Conservation (phyloP, 1,140 invertebrate genomes). For the Drosophila pruinosa region DNA sequence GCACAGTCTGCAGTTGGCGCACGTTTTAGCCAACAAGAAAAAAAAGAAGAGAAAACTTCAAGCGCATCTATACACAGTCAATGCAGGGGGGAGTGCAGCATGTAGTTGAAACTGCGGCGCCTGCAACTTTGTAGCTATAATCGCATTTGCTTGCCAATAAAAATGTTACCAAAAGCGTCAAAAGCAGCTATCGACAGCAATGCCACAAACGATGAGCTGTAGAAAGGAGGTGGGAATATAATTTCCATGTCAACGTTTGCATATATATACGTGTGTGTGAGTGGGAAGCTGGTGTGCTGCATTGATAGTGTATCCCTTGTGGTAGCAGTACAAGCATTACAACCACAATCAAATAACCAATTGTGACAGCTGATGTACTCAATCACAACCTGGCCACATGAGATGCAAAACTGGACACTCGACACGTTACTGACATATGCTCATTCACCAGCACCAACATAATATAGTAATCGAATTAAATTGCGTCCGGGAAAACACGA, state of each 20-base stretch:
- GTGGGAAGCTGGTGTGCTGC: slow-evolving; percentile 5
- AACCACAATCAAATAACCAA: slow-evolving; percentile 68
- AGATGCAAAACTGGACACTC: background rate
- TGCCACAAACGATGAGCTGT: background rate
- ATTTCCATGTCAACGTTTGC: slow-evolving; percentile 38
- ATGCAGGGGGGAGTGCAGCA: background rate
- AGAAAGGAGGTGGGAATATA: slow-evolving; percentile 26
- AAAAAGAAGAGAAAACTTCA: background rate
- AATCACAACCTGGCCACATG: slow-evolving; percentile 28
- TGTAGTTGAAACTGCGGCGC: background rate
- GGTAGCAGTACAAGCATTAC: slow-evolving; percentile 46
- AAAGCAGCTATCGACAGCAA: slow-evolving; percentile 16
- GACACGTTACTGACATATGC: slow-evolving; percentile 5
- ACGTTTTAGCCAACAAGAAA: slow-evolving; percentile 18
- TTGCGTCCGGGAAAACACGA: slow-evolving; percentile 18
- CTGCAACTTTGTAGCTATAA: slow-evolving; percentile 35
- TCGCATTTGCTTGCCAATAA: slow-evolving; percentile 42
- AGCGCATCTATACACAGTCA: slow-evolving; percentile 8
- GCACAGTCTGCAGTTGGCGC: slow-evolving; percentile 15
- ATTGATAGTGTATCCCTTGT: slow-evolving; percentile 40
- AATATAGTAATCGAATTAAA: slow-evolving; percentile 53
- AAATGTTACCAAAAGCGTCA: slow-evolving; percentile 40
- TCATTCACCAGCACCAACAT: background rate
- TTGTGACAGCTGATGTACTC: slow-evolving; percentile 40
- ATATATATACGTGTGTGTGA: background rate